Base-by-base conservation (phyloP, 2,888 invertebrate genomes). In the Ophion obscuratus region DNA sequence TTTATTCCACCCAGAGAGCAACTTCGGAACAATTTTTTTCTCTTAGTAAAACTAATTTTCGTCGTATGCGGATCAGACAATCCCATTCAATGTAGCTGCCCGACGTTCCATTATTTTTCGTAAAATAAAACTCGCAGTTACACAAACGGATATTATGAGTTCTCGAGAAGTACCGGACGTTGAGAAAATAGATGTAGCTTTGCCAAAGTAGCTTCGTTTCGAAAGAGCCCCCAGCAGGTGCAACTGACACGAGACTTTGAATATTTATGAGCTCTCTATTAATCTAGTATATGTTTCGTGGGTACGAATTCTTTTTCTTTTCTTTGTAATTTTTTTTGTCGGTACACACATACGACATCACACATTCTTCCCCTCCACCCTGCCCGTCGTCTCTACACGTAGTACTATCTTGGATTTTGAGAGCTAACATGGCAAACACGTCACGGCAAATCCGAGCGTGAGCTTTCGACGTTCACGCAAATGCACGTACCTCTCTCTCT, bases 261-360 rank as follows among this genome's bases (percentile, higher is more conserved):
- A 89, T 88, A 83, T 84, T 88, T 87, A 88, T 89, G 85, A 87
- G 89, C 86, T 88, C 83, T 87, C 86, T 87, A 84, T 86, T 86
- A 88, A 82, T 82, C 85, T 88, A 88, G 36, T 80, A 78, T 83
- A 82, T 87, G 86, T 88, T 88, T 89, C 83, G 84, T 88, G 87
- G 79, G 84, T 78, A 81, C 61, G 85, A 87, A 84, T 82, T 70
- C 57, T 70, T 47, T 64, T 73, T 61, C 70, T 79, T 78, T 40
- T n/a, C 17, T 64, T 62, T 17, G 17, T 44, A 27, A 66, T 47
- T 70, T 40, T 62, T 61, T 47, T 44, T 59, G 53, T 57, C 53
- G 64, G 66, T 62, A 75, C 75, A 74, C 78, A 67, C 82, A 75
- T 53, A 71, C 79, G 82, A 79, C 76, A 66, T 79, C 40, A 77